phyloP scores from a whole-genome alignment of 2,888 invertebrate species.

The Monopis laevigella region DNA sequence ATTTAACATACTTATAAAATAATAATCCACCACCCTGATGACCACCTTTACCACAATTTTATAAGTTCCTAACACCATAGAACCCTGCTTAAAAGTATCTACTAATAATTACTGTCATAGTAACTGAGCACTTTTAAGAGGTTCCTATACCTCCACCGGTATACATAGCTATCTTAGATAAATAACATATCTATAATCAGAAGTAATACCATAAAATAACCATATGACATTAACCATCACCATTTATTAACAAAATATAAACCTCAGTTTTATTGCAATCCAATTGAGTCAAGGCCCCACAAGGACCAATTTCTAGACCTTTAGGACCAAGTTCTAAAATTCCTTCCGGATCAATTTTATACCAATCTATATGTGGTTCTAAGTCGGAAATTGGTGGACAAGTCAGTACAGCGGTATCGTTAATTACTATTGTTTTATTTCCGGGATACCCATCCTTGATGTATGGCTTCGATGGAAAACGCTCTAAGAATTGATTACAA shows the following conservation, averaged over 20 bases:
- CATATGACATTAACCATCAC: conserved; percentile 31
- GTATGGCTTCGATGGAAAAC: conserved; percentile 85
- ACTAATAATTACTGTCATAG: too few relatives aligned
- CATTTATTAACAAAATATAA: conserved; percentile 34
- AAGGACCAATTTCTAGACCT: conserved; percentile 48
- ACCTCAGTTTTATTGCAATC: conserved; percentile 46
- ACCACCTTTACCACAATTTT: too few relatives aligned
- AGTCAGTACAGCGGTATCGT: conserved; percentile 75
- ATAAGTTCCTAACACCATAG: too few relatives aligned
- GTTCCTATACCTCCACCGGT: too few relatives aligned
- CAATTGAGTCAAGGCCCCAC: too few relatives aligned
- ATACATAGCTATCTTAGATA: too few relatives aligned
- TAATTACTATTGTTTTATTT: conserved; percentile 80
- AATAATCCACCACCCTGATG: too few relatives aligned
- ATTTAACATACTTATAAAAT: too few relatives aligned
- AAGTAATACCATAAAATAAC: too few relatives aligned
- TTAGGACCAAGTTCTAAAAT: conserved; percentile 41
- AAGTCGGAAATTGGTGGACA: conserved; percentile 87
- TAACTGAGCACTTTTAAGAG: too few relatives aligned
- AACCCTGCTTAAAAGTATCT: too few relatives aligned
- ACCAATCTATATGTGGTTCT: conserved; percentile 85
- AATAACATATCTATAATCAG: too few relatives aligned
- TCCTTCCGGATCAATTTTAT: conserved; percentile 59
- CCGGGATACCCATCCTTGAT: conserved; percentile 83
- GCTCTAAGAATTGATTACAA: conserved; percentile 64